Conservation (phyloP, 2,888 invertebrate genomes). For the Agonopterix arenella region DNA sequence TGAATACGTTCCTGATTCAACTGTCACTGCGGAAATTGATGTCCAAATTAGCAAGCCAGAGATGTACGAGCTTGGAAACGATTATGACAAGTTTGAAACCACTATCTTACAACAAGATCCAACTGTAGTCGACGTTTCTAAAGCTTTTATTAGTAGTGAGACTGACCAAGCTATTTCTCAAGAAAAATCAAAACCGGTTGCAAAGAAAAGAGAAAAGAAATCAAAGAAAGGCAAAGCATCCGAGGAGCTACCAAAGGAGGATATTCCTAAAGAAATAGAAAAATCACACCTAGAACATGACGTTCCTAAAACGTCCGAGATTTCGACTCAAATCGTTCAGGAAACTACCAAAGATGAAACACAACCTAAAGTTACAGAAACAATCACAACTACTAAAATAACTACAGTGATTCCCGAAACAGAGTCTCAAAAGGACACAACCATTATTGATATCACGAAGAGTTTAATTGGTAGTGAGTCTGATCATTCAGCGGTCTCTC, state of each 20-base stretch:
- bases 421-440: constrained; percentile 14
- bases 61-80: constrained; percentile 2
- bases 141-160: constrained; percentile 13
- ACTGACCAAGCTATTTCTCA: constrained; percentile 5
- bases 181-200: not conserved
- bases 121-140: constrained; percentile 10
- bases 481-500: constrained; percentile 21
- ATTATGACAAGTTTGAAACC: not conserved
- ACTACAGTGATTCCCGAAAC: constrained; percentile 7
- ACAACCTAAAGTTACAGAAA: constrained; percentile 4
- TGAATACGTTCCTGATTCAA: constrained; percentile 11
- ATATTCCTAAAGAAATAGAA: not conserved
- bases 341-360: constrained; percentile 6
- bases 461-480: constrained; percentile 34
- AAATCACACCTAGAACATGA: not conserved
- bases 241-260: not conserved
- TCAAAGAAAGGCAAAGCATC: constrained; percentile 2
- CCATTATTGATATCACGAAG: constrained; percentile 26
- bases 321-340: constrained; percentile 17
- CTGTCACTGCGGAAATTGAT: constrained; percentile 7
- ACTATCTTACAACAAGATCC: not conserved
- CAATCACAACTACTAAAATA: constrained; percentile 6
- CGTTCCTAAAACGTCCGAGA: constrained; percentile 1
- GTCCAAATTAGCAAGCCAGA: constrained; percentile 8
- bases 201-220: constrained; percentile 10